Evolutionary conservation across 2,797 vertebrate species (phyloP).

Genomic region (Gymnoscopelus microlampas): DNA sequence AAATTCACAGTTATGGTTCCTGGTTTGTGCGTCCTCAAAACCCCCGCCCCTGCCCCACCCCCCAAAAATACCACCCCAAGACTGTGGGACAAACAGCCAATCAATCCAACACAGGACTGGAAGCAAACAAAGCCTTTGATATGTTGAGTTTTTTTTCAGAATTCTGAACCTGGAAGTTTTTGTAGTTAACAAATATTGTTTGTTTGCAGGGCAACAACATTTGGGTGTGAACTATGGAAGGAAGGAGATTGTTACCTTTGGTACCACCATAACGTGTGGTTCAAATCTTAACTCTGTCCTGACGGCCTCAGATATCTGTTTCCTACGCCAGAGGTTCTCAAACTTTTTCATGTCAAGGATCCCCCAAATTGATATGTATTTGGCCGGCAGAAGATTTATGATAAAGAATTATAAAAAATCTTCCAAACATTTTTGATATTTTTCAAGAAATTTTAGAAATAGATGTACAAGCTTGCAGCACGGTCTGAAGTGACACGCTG

Average conservation of each 20-base stretch:
- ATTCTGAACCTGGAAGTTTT: constrained; percentile 58
- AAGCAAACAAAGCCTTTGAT: constrained; percentile 56
- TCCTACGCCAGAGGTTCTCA: too few species aligned
- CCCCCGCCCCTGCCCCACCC: too few species aligned
- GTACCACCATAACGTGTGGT: constrained; percentile 39
- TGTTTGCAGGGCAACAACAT: constrained; percentile 33
- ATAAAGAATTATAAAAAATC: too few species aligned
- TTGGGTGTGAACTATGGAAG: constrained; percentile 47
- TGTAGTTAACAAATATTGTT: constrained; percentile 52
- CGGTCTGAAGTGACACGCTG: too few species aligned
- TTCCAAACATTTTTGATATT: too few species aligned
- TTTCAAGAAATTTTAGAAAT: too few species aligned
- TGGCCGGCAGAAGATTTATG: too few species aligned
- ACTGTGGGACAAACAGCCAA: constrained; percentile 12
- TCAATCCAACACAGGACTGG: constrained; percentile 27
- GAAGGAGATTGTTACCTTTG: constrained; percentile 60
- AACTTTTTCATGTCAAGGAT: too few species aligned
- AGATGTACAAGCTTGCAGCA: too few species aligned
- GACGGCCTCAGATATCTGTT: too few species aligned
- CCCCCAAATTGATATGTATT: too few species aligned
- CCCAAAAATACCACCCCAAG: constrained; percentile 15
- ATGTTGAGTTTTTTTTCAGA: constrained; percentile 51
- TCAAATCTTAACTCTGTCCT: too few species aligned
- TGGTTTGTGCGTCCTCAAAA: constrained; percentile 43
- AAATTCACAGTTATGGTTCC: constrained; percentile 68